phyloP scores from a whole-genome alignment of 2,113 vertebrate species.

The Tragulus kanchil region DNA sequence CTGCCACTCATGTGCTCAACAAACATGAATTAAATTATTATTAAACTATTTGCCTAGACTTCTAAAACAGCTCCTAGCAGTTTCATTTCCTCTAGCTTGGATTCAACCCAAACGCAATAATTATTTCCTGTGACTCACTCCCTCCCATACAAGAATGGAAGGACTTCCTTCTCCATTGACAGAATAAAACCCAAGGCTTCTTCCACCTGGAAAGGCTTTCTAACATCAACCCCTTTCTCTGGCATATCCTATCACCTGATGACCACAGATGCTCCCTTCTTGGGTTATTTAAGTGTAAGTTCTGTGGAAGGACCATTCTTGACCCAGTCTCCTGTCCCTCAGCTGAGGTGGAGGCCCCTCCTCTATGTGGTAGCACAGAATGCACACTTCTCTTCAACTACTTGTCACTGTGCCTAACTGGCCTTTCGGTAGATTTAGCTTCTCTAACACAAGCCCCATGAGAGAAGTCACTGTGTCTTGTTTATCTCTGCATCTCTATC shows the following conservation, averaged over 20 bases:
- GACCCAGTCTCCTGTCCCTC: neutral
- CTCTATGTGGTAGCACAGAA: neutral
- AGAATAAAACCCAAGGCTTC: neutral
- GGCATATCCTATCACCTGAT: neutral
- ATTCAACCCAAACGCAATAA: neutral
- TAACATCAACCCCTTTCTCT: neutral
- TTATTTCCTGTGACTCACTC: neutral
- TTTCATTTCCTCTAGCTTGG: conserved; percentile 3
- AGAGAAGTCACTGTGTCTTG: neutral
- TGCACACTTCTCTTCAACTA: neutral
- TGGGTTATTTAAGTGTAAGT: neutral
- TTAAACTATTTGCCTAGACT: neutral
- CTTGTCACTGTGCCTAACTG: neutral
- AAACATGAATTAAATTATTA: neutral
- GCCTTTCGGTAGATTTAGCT: neutral
- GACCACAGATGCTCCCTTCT: neutral
- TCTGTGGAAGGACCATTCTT: neutral
- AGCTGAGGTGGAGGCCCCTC: neutral
- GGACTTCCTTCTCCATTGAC: neutral
- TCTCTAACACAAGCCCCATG: neutral
- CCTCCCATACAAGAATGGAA: neutral
- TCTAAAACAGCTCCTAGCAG: neutral
- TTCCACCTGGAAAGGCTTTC: neutral
- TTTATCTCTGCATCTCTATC: neutral
- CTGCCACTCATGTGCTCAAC: neutral